Evolutionary conservation across 2,888 invertebrate genomes (phyloP), one percentile per base, ranked within the genome.

Genomic region (Brachycybe producta): DNA sequence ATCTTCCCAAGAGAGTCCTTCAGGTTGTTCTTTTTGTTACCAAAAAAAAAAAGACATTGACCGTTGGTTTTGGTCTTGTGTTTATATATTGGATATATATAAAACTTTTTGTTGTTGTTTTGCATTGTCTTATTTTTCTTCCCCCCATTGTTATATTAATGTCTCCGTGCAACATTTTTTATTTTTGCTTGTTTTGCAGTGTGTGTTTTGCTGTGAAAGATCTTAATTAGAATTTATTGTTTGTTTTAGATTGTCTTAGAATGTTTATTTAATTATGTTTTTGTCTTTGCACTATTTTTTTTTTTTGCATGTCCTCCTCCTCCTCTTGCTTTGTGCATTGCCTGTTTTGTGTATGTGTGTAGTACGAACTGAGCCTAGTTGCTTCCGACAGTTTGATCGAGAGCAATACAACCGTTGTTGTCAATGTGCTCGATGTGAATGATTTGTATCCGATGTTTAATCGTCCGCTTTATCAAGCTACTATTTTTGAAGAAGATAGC

Each of bases 351-450:
- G n/a, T n/a, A n/a, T n/a, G n/a, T n/a, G n/a, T 51, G 11, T 55
- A 85, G 82, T 86, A 85, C 73, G 83, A 84, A 72, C 75, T 86
- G 73, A 82, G 83, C 67, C 76, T 85, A 75, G 85, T 87, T 66
- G 85, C 85, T 55, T 86, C 88, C 57, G 84, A 86, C 72, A 85
- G 86, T 66, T 77, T 84, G 69, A 85, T 85, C 75, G 88, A 90
- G 72, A 85, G 84, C 73, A 78, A 78, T 61, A 87, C 87, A 59
- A 78, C 76, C 54, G 82, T 90, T 59, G 76, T 84, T 62, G 80
- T 90, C 61, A 77, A 80, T 65, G 77, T 87, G 24, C 67, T 81
- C 61, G 87, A 90, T 70, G 82, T 84, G 64, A 90, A 90, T 73
- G 91, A 91, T 71, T 76, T 88, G 62, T 84, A 88, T 48, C 91